phyloP scores from a whole-genome alignment of 2,113 vertebrate genomes.

The Morone chrysops region DNA sequence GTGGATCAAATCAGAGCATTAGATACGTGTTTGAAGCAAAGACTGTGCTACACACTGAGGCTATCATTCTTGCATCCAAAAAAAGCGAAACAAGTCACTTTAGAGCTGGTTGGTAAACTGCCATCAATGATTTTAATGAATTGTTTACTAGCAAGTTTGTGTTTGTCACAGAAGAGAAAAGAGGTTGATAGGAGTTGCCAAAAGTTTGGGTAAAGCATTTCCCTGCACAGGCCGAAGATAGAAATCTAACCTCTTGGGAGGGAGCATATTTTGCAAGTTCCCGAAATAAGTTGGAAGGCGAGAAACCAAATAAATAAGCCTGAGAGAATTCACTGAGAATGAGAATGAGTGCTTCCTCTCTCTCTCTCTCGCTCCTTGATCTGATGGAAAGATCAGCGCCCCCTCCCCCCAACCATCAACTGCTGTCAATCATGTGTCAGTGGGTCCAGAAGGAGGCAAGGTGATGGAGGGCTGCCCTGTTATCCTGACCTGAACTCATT shows the following conservation, averaged over 20 bases:
- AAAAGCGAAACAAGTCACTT: background rate
- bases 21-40: background rate
- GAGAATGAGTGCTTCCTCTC: conserved; percentile 29
- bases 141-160: conserved; percentile 1
- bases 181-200: conserved; percentile 1
- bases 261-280: conserved; percentile 49
- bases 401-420: conserved; percentile 6
- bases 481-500: conserved; percentile 61
- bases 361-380: background rate
- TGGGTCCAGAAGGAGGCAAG: conserved; percentile 25
- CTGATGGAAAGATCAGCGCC: conserved; percentile 25
- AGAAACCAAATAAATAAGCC: conserved; percentile 39
- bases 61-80: background rate
- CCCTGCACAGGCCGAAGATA: conserved; percentile 29
- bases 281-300: conserved; percentile 25
- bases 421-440: conserved; percentile 66
- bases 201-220: conserved; percentile 22
- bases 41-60: background rate
- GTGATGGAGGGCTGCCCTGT: conserved; percentile 38
- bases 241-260: conserved; percentile 37
- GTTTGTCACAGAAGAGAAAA: conserved; percentile 15
- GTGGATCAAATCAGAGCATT: background rate
- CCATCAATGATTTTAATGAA: conserved; percentile 16
- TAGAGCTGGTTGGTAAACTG: background rate
- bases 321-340: conserved; percentile 39